Evolutionary conservation across 2,888 invertebrate species (phyloP).

Genomic region (Eupithecia inturbata): DNA sequence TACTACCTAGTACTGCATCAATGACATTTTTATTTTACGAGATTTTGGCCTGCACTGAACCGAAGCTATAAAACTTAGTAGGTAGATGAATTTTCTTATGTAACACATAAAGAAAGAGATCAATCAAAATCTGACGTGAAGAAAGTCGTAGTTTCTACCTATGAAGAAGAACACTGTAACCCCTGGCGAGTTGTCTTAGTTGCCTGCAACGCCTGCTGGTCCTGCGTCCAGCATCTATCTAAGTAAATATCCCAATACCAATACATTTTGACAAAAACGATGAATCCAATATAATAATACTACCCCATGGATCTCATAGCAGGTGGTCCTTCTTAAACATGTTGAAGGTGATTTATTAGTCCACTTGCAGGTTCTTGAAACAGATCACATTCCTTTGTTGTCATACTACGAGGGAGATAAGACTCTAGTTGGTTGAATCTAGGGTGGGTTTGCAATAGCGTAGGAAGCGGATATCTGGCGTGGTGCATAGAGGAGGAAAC

Average conservation of each 20-base stretch:
- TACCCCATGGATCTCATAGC: not conserved
- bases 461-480: conserved; percentile 9
- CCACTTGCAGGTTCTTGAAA: not conserved
- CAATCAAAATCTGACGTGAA: too few relatives aligned
- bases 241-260: not conserved
- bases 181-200: not conserved
- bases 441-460: conserved; percentile 2
- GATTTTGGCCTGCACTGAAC: not conserved
- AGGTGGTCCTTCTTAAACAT: conserved; percentile 17
- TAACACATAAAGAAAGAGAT: not conserved
- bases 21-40: conserved; percentile 3
- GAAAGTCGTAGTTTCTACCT: not conserved
- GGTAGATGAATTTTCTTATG: not conserved
- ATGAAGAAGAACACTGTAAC: not conserved
- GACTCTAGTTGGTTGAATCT: not conserved
- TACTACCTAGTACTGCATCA: not conserved
- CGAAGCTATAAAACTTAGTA: not conserved
- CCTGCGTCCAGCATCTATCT: not conserved
- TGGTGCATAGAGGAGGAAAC: conserved; percentile 16
- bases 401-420: not conserved
- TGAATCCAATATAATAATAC: not conserved
- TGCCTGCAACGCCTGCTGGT: not conserved
- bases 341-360: conserved; percentile 7
- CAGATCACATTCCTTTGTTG: conserved; percentile 19
- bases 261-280: not conserved